These are phyloP conservation scores for Microcebus lehilahytsara DNA, from an alignment of 2,113 vertebrate species.

Conservation along the genomic window DNA sequence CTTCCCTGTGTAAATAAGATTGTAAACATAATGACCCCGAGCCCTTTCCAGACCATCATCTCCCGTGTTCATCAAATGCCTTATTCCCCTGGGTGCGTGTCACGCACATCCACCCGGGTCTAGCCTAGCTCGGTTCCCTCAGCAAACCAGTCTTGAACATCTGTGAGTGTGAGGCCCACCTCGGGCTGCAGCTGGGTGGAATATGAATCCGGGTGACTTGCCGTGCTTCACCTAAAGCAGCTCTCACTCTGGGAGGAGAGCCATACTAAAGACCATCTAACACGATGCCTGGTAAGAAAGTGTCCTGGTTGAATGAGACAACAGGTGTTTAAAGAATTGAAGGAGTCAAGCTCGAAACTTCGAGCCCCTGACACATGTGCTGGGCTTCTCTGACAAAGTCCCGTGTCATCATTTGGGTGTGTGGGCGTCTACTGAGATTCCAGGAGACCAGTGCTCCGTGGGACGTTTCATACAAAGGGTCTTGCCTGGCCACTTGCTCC, in stretches of 20 bases:
- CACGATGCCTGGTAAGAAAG: neutral
- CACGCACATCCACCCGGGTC: accelerated
- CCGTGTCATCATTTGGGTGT: accelerated
- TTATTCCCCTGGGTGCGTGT: too few relatives aligned
- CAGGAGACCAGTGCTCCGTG: accelerated
- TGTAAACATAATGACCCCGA: neutral
- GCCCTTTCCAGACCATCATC: neutral
- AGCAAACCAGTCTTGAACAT: too few relatives aligned
- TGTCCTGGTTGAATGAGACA: accelerated
- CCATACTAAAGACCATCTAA: accelerated
- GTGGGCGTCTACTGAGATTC: neutral
- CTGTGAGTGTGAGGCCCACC: accelerated
- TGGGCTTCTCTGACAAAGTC: neutral
- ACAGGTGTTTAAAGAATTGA: accelerated
- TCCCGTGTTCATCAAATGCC: accelerated
- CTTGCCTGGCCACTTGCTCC: neutral
- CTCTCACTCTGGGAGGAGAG: neutral
- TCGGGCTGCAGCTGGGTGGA: neutral
- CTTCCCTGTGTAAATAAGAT: neutral
- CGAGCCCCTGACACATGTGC: accelerated
- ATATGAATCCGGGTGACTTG: accelerated
- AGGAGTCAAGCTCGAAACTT: neutral
- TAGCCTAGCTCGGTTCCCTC: neutral
- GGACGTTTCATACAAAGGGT: neutral
- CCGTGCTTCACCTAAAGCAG: neutral